These are phyloP conservation scores for Caenorhabditis sp. DNA, from an alignment of 2,888 invertebrate species.

Conservation along the genomic window DNA sequence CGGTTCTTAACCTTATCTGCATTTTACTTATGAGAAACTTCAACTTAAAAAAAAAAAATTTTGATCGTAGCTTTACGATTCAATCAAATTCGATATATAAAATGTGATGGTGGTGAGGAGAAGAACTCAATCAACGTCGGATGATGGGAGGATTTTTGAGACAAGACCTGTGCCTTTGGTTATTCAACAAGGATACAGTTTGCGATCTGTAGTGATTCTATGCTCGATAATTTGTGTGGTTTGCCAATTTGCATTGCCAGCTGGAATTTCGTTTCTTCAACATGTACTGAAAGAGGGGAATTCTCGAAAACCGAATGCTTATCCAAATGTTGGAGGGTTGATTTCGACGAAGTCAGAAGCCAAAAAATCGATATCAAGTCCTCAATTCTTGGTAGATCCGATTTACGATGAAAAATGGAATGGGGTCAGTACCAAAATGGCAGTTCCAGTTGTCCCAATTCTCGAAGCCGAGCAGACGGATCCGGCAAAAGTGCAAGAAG, in stretches of 20 bases:
- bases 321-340: slow-evolving; percentile 4
- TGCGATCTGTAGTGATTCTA: slow-evolving; percentile 15
- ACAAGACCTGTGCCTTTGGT: slow-evolving; percentile 2
- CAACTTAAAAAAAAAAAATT: too few species aligned
- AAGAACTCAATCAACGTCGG: slow-evolving; percentile 24
- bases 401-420: slow-evolving; percentile 41
- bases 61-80: not conserved
- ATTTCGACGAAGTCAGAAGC: not conserved
- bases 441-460: slow-evolving; percentile 24
- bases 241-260: slow-evolving; percentile 25
- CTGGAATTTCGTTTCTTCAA: slow-evolving; percentile 8
- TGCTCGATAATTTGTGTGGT: slow-evolving; percentile 35
- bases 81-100: not conserved
- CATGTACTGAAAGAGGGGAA: slow-evolving; percentile 13
- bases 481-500: slow-evolving; percentile 54
- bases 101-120: slow-evolving; percentile 36
- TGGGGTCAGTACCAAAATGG: slow-evolving; percentile 14
- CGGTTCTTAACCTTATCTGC: too few species aligned
- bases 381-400: slow-evolving; percentile 33
- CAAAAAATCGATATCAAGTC: slow-evolving; percentile 9
- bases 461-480: slow-evolving; percentile 10
- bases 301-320: not conserved
- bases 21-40: too few species aligned
- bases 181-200: not conserved
- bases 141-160: slow-evolving; percentile 24